phyloP scores from a whole-genome alignment of 2,888 invertebrate species.

The Himalopsyche kuldschensis region DNA sequence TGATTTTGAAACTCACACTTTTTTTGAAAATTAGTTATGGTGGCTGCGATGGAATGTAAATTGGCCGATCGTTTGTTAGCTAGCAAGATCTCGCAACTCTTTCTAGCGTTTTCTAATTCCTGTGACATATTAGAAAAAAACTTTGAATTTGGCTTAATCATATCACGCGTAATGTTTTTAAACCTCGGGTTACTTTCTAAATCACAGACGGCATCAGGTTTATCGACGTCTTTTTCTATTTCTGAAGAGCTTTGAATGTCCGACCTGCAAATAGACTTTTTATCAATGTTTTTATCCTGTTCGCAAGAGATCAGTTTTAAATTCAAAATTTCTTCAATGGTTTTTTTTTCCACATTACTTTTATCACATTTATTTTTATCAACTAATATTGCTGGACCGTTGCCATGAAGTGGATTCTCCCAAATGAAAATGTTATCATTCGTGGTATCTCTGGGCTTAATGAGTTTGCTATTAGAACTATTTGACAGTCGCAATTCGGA shows the following conservation, averaged over 20 bases:
- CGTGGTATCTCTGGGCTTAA: neutral
- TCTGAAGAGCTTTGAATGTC: neutral
- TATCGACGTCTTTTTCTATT: neutral
- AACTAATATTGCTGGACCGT: slow-evolving; percentile 48
- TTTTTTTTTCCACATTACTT: neutral
- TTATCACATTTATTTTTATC: neutral
- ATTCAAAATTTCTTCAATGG: neutral
- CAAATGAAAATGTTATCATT: slow-evolving; percentile 73
- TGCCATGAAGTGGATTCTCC: slow-evolving; percentile 75
- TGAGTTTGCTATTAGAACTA: neutral
- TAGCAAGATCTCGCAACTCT: slow-evolving; percentile 54
- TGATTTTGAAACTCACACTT: slow-evolving; percentile 49
- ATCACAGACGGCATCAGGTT: neutral
- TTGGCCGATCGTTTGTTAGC: slow-evolving; percentile 53
- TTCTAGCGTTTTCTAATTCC: slow-evolving; percentile 56
- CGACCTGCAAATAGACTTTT: neutral
- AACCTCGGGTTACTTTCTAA: neutral
- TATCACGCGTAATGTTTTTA: slow-evolving; percentile 39
- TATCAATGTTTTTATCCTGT: neutral
- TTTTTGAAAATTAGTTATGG: slow-evolving; percentile 57
- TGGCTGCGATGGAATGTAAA: slow-evolving; percentile 57
- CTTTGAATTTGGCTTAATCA: slow-evolving; percentile 43
- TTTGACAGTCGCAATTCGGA: neutral
- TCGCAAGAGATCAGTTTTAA: neutral
- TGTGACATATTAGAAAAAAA: slow-evolving; percentile 59